A percentile compares a stretch with the other conserved stretches of the same genome.
These are phyloP conservation scores for Acanthurus tractus DNA, from an alignment of 2,797 vertebrate species.

Conservation along the genomic window DNA sequence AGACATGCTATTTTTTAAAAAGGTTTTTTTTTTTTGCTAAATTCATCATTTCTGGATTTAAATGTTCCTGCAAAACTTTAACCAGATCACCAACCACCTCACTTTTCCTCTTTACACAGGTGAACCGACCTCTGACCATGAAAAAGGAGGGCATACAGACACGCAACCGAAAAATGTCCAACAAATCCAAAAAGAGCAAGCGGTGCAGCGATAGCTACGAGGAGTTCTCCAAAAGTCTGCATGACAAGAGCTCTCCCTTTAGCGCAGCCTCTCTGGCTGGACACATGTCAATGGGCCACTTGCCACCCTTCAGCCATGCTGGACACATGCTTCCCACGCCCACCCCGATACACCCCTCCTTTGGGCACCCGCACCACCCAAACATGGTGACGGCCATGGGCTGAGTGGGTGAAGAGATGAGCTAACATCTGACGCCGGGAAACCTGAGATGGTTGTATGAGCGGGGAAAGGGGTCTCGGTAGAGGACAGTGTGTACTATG, in stretches of 20 bases:
- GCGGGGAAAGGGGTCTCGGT: constrained; percentile 44
- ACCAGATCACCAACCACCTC: constrained; percentile 11
- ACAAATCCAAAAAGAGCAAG: constrained; percentile 96
- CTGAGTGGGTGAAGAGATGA: constrained; percentile 75
- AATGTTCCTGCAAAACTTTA: neutral
- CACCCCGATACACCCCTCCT: constrained; percentile 95
- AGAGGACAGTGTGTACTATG: constrained; percentile 58
- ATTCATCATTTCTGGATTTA: neutral
- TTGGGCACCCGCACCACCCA: constrained; percentile 93
- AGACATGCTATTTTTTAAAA: neutral
- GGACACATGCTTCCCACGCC: constrained; percentile 96
- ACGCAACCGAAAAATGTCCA: constrained; percentile 98
- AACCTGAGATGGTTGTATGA: constrained; percentile 43
- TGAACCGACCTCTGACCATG: constrained; percentile 98
- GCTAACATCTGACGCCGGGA: neutral
- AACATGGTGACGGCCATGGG: constrained; percentile 98
- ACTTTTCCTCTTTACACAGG: constrained; percentile 81
- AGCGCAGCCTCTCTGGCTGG: constrained; percentile 90
- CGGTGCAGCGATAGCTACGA: constrained; percentile 91
- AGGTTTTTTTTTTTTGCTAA: neutral
- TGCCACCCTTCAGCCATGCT: constrained; percentile 92
- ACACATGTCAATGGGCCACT: constrained; percentile 94
- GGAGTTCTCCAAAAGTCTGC: constrained; percentile 93
- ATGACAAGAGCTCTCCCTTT: constrained; percentile 93
- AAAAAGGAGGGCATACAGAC: constrained; percentile 99